These are phyloP conservation scores for Melipona bicolor DNA, from an alignment of 2,888 invertebrate species.

Conservation along the genomic window DNA sequence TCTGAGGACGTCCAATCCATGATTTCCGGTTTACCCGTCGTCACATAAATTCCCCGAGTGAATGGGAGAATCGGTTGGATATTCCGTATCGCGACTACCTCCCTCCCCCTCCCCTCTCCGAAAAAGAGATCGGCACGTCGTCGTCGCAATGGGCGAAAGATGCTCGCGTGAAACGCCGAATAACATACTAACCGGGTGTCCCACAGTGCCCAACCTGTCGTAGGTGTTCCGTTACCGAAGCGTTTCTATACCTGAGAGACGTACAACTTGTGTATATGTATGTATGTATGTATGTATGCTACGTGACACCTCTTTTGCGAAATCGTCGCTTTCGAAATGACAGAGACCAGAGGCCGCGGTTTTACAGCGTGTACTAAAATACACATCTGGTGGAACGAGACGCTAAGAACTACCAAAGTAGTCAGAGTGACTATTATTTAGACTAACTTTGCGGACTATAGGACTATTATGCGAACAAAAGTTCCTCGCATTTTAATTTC, in stretches of 20 bases:
- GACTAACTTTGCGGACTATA: no score
- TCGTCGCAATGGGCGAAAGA: conserved; percentile 69
- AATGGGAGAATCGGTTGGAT: conserved; percentile 72
- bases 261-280: not conserved
- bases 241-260: not conserved
- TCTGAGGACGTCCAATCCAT: conserved; percentile 74
- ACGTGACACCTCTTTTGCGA: conserved; percentile 7
- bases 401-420: no score
- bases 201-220: conserved; percentile 55
- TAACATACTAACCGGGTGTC: conserved; percentile 74
- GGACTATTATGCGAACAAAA: no score
- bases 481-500: no score
- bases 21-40: conserved; percentile 78
- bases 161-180: conserved; percentile 71
- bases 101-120: conserved; percentile 35
- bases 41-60: conserved; percentile 74
- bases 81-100: conserved; percentile 7
- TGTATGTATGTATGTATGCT: not conserved
- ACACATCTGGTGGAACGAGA: not conserved
- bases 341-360: not conserved
- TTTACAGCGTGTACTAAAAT: no score
- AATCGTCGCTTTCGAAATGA: not conserved
- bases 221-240: conserved; percentile 52
- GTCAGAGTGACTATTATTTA: no score
- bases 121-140: conserved; percentile 69